Base-by-base conservation (phyloP, 1,140 invertebrate genomes). In the Euura saliciscinereae region DNA sequence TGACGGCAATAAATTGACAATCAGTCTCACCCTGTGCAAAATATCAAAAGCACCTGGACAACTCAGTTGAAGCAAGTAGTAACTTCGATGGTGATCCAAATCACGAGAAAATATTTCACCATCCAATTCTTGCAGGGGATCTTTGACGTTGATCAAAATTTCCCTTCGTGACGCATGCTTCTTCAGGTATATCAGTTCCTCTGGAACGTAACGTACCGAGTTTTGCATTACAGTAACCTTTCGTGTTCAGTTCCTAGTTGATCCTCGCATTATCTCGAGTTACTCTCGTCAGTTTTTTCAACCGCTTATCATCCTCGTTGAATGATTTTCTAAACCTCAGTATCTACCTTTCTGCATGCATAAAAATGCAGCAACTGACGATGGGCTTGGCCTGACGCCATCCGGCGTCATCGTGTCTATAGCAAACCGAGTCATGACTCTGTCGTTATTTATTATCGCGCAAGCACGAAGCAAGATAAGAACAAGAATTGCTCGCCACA, bases 1-100 rank as follows among this genome's bases (percentile, higher is more conserved):
- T 89, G 92, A 28, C 28, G 1, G 28, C 28, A 1, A 1, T 28
- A 28, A 28, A 28, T 28, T 28, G 28, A 28, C 0, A 59, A 59
- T 59, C 51, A 28, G 1, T 67, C 66, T 67, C 66, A 67, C 66
- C 66, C 42, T 0, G 8, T 8, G 8, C 66, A 67, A 67, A 3
- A 75, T 66, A 2, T 75, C 73, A 73, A 67, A n/a, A 64, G 70
- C 72, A 51, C 70, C 72, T n/a, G 65, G 46, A 74, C 76, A 77
- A 65, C 75, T 72, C 13, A 75, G 43, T 51, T 77, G 74, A 65
- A 77, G 66, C 43, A 75, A 43, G 59, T 70, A 75, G 42, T 72
- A 73, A 66, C 70, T 68, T 67, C 70, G 72, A 46, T 73, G 71
- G 46, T 10, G n/a, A 72, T 46, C 3, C 51, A 59, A n/a, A 59